These are phyloP conservation scores for Tauraco hartlaubi DNA, from an alignment of 2,797 vertebrate genomes.

Conservation along the genomic window DNA sequence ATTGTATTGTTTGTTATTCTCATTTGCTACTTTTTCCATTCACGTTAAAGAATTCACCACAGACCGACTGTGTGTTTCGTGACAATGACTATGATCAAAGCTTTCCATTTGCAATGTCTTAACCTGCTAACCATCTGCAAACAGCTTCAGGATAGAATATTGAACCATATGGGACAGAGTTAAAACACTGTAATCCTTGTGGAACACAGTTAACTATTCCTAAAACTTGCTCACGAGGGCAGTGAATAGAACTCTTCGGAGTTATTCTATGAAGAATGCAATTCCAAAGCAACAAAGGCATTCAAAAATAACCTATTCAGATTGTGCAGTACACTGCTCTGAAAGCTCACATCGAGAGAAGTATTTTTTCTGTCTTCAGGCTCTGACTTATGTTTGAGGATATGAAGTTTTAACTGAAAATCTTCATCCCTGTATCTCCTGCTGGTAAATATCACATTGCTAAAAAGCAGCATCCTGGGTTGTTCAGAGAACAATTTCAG, in stretches of 20 bases:
- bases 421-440: not conserved
- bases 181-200: not conserved
- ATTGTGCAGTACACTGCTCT: slow-evolving; percentile 16
- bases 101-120: not conserved
- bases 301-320: slow-evolving; percentile 42
- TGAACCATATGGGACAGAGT: slow-evolving; percentile 14
- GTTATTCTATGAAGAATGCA: not conserved
- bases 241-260: not conserved
- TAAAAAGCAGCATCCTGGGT: not conserved
- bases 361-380: not conserved
- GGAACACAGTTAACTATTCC: slow-evolving; percentile 10
- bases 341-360: not conserved
- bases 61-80: not conserved
- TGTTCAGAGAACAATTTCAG: not conserved
- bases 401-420: slow-evolving; percentile 29
- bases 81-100: slow-evolving; percentile 4
- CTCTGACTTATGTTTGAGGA: slow-evolving; percentile 15
- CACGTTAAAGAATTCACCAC: not conserved
- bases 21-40: not conserved
- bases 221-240: slow-evolving; percentile 4
- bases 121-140: slow-evolving; percentile 43
- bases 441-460: not conserved
- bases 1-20: not conserved
- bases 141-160: not conserved
- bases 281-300: not conserved